Evolutionary conservation across 2,113 vertebrate species (phyloP).

Genomic region (Dromiciops gliroides): DNA sequence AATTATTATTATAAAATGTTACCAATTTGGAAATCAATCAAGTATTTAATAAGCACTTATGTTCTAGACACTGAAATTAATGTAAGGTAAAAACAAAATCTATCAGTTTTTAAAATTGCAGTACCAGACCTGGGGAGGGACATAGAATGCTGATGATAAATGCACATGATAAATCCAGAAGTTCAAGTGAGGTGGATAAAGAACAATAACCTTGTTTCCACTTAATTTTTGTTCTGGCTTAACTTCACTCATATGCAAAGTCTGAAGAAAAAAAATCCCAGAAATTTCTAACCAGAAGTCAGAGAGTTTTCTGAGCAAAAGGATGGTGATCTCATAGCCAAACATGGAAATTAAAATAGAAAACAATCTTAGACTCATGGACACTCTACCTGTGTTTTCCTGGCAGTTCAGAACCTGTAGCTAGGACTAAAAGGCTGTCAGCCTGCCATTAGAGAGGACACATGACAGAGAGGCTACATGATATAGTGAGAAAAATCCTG

Average conservation of each 20-base stretch:
- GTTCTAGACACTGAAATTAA: background rate
- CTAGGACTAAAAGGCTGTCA: background rate
- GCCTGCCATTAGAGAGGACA: too few species aligned
- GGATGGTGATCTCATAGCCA: background rate
- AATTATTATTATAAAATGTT: too few species aligned
- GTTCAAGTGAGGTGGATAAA: background rate
- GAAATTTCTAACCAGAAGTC: background rate
- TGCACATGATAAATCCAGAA: background rate
- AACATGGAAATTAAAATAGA: background rate
- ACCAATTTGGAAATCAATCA: too few species aligned
- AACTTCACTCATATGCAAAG: background rate
- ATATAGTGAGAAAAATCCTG: background rate
- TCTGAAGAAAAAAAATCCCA: background rate
- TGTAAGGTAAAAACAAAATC: background rate
- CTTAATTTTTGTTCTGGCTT: background rate
- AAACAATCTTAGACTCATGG: background rate
- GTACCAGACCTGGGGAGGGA: background rate
- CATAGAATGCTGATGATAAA: background rate
- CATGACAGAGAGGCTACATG: background rate
- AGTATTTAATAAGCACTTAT: background rate
- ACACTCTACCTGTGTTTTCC: background rate
- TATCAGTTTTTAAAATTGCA: background rate
- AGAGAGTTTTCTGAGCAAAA: background rate
- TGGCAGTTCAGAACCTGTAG: background rate
- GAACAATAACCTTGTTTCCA: background rate